Conservation (phyloP, 2,888 invertebrate species). For the Rapana venosa region DNA sequence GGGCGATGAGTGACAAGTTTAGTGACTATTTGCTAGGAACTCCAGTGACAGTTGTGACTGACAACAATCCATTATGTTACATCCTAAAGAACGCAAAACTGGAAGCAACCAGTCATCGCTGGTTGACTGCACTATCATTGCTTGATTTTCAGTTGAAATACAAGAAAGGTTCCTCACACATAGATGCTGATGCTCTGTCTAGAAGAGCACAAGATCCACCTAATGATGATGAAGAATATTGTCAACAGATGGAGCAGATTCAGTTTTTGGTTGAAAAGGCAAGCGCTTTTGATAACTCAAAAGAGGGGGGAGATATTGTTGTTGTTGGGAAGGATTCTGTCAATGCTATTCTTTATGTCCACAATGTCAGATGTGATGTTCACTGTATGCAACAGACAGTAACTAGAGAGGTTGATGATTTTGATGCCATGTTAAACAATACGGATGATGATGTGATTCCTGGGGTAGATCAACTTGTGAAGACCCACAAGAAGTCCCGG, state of each 20-base stretch:
- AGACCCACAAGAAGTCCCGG: background rate
- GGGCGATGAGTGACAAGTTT: slow-evolving; percentile 50
- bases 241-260: background rate
- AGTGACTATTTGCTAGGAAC: slow-evolving; percentile 29
- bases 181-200: slow-evolving; percentile 33
- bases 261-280: background rate
- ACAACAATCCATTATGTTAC: slow-evolving; percentile 40
- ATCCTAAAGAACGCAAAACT: slow-evolving; percentile 22
- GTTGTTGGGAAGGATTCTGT: background rate
- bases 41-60: slow-evolving; percentile 20
- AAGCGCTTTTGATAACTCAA: background rate
- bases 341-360: background rate
- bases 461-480: background rate
- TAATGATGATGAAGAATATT: slow-evolving; percentile 25
- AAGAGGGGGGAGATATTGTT: background rate
- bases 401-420: background rate
- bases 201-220: background rate
- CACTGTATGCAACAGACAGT: background rate
- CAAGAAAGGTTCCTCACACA: background rate
- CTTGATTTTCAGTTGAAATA: slow-evolving; percentile 9
- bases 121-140: background rate
- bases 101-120: slow-evolving; percentile 34
- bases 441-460: background rate
- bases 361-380: background rate
- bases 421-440: too few species aligned